Evolutionary conservation across 2,113 vertebrate species (phyloP).

Genomic region (Theropithecus gelada): DNA sequence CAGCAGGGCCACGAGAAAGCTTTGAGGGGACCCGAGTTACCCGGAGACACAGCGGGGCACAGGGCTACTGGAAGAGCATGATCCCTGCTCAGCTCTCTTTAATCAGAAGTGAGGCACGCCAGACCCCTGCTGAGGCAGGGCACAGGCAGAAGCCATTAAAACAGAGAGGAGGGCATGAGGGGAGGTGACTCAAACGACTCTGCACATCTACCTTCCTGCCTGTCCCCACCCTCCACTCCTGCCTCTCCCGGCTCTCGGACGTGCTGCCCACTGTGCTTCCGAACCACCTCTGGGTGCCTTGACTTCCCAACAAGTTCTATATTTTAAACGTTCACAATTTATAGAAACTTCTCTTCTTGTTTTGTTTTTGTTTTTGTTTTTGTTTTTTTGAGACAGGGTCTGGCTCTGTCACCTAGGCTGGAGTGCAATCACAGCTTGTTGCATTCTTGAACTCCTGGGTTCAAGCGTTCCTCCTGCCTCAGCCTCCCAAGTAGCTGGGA

Average conservation of each 20-base stretch:
- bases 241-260: not conserved
- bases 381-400: too few species aligned
- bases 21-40: not conserved
- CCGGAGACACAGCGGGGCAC: not conserved
- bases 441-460: too few species aligned
- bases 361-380: too few species aligned
- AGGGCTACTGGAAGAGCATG: fast-evolving
- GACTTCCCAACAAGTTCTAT: not conserved
- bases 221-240: not conserved
- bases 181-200: not conserved
- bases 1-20: not conserved
- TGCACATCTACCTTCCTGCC: not conserved
- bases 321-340: not conserved
- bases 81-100: not conserved
- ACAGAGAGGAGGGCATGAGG: too few species aligned
- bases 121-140: fast-evolving
- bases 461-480: too few species aligned
- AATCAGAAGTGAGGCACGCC: not conserved
- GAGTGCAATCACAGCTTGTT: too few species aligned
- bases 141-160: too few species aligned
- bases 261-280: fast-evolving
- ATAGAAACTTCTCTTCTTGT: not conserved
- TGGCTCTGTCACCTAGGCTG: too few species aligned
- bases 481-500: too few species aligned
- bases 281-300: not conserved